Conservation (phyloP, 2,888 invertebrate genomes). For the Agonopterix subpropinquella region DNA sequence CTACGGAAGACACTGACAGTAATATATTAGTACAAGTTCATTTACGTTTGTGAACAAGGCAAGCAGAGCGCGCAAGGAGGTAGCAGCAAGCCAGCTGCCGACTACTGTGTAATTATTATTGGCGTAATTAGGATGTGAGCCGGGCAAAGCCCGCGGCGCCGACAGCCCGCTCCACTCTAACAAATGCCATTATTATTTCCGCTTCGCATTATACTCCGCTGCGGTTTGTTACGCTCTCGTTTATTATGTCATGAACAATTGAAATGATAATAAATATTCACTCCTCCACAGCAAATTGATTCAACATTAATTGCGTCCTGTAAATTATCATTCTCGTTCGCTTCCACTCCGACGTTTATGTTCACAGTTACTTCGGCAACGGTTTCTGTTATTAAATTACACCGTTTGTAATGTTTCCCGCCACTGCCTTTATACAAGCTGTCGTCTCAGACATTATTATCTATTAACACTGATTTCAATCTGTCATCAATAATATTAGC, state of each 20-base stretch:
- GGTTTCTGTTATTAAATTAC: conserved; percentile 31
- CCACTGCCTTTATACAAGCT: conserved; percentile 16
- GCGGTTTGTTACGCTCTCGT: conserved; percentile 58
- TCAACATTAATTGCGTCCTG: conserved; percentile 53
- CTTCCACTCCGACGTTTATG: conserved; percentile 23
- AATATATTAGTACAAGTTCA: conserved; percentile 2
- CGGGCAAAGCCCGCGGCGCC: conserved; percentile 54
- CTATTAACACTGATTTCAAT: conserved; percentile 32
- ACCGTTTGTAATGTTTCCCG: conserved; percentile 27
- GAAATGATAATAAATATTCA: conserved; percentile 56
- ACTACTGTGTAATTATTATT: conserved; percentile 69
- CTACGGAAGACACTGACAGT: neutral
- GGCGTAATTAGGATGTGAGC: conserved; percentile 72
- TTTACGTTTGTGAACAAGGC: conserved; percentile 1
- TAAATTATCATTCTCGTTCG: conserved; percentile 32
- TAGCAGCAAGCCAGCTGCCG: conserved; percentile 40
- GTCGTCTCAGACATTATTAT: conserved; percentile 11
- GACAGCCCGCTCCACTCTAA: conserved; percentile 43
- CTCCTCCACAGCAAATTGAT: conserved; percentile 55
- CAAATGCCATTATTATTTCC: conserved; percentile 72
- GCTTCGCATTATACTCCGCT: conserved; percentile 56
- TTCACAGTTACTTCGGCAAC: conserved; percentile 56
- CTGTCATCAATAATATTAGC: conserved; percentile 20
- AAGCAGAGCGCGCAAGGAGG: conserved; percentile 19
- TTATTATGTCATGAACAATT: conserved; percentile 63